A percentile compares a stretch with the other conserved stretches of the same genome.
Evolutionary conservation across 1,140 invertebrate genomes (phyloP).

Genomic region (Neotoxoptera formosana): DNA sequence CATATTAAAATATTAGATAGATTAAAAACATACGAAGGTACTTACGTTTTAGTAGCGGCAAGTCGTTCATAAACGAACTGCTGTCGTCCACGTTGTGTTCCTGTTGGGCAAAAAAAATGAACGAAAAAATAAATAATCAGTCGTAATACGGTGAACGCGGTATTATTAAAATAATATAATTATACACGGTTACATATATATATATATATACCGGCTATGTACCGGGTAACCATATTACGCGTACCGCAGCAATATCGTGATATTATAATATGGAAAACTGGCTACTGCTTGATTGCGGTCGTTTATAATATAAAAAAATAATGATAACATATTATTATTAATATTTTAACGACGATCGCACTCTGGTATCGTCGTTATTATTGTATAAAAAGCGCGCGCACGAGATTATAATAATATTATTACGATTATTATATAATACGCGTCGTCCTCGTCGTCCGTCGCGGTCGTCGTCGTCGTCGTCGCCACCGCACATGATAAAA

Average conservation of each 20-base stretch:
- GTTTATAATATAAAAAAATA: constrained; percentile 5
- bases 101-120: constrained; percentile 67
- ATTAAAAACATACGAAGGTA: constrained; percentile 61
- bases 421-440: not conserved
- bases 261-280: not conserved
- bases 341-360: not conserved
- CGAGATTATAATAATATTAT: not conserved
- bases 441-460: not conserved
- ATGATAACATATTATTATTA: not conserved
- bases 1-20: not conserved
- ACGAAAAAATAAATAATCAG: not conserved
- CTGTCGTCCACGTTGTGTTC: constrained; percentile 84
- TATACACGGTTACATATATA: not conserved
- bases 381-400: not conserved
- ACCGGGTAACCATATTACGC: not conserved
- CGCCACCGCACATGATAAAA: not conserved
- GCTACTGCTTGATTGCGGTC: not conserved
- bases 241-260: not conserved
- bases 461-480: not conserved
- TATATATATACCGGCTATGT: not conserved
- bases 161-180: not conserved
- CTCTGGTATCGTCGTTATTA: not conserved
- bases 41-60: constrained; percentile 89
- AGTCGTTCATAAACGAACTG: constrained; percentile 84
- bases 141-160: no score